Evolutionary conservation across 2,113 vertebrate genomes (phyloP).

Genomic region (Cairina moschata): DNA sequence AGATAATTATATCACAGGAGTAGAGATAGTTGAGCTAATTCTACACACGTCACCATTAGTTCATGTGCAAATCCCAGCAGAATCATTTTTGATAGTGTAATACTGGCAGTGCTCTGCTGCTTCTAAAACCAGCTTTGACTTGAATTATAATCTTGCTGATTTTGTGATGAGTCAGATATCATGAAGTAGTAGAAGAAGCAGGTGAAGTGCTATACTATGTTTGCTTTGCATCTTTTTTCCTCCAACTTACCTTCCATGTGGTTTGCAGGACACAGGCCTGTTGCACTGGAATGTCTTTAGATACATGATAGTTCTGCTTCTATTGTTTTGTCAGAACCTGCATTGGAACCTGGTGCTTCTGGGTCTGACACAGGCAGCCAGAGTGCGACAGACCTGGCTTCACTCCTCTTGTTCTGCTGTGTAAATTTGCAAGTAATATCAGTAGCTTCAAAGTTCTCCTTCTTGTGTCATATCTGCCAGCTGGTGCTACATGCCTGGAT

Average conservation of each 20-base stretch:
- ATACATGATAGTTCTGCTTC: not conserved
- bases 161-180: not conserved
- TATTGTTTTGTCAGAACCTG: not conserved
- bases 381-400: not conserved
- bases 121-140: not conserved
- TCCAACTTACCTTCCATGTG: not conserved
- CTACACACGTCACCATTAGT: not conserved
- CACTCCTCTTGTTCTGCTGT: not conserved
- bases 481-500: no score
- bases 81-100: not conserved
- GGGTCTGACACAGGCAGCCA: not conserved
- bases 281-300: not conserved
- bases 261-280: not conserved
- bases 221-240: not conserved
- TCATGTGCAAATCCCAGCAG: not conserved
- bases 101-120: not conserved
- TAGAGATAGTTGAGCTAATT: not conserved
- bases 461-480: not conserved
- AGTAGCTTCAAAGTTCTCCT: not conserved
- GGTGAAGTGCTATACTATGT: not conserved
- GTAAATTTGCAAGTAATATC: not conserved
- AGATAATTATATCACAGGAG: not conserved
- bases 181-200: not conserved
- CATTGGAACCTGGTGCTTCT: not conserved
- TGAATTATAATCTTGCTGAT: not conserved